Evolutionary conservation across 2,888 invertebrate species (phyloP), one percentile per base, ranked within the genome.

Genomic region (Spilarctia lutea): DNA sequence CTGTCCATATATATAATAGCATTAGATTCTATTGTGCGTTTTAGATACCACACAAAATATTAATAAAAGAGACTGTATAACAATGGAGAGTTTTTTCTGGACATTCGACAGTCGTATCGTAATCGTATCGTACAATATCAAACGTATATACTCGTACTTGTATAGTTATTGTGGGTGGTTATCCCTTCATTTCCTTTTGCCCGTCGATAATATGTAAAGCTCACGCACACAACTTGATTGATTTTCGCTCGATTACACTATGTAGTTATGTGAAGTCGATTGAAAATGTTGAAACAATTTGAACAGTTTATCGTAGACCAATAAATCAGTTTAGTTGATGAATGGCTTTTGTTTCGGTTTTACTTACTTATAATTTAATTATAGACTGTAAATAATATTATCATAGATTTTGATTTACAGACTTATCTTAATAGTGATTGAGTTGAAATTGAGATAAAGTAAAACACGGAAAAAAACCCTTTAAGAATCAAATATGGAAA

Each of bases 171-270:
- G 65, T n/a, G 60, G 65, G n/a, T 67, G 68, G 71, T 73, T 76
- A 74, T 76, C 73, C 76, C 76, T 76, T 76, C 73, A 71, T 74
- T 76, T 74, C 76, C 73, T 68, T 76, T 74, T 65, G 30, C 76
- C 76, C 73, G 52, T 65, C 56, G 67, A 70, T 76, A 76, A 76
- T 74, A 76, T 65, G 76, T 68, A 76, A 65, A 65, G 73, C 73
- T 68, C 74, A 74, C 73, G 71, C 71, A 76, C 71, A 68, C 68
- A 65, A 65, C 71, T 75, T 76, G 76, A 76, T 76, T 76, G 74
- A 76, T 76, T 74, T 71, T 65, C 76, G 65, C 76, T 68, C 65
- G 76, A 74, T 76, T 76, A 71, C 63, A 63, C 27, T 20, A 33
- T 33, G 18, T 73, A 48, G 70, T 70, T 75, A 52, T 68, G 68